Base-by-base conservation (phyloP, 2,113 vertebrate genomes). In the Ciconia boyciana region DNA sequence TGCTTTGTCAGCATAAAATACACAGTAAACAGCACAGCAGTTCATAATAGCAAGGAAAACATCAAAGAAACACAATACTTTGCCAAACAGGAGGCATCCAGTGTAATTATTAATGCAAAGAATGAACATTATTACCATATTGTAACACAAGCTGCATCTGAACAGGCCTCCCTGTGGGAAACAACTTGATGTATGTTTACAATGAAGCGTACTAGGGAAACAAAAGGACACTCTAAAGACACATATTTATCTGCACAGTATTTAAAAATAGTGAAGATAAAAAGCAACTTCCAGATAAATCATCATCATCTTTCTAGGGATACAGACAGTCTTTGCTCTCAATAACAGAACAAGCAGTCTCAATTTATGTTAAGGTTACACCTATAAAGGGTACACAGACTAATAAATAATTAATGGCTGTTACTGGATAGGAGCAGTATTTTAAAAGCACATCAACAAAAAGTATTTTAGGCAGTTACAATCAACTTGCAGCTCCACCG, bases 111-210 rank as follows among this genome's bases (percentile, higher is more conserved):
- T 88, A 85, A 95, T 93, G 85, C 52, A 83, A 94, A 83, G 49
- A 94, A 86, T 80, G 68, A 95, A 89, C 13, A 44, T 83, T 69
- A 87, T 93, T 68, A 94, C 69, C 68, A 81, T 87, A 92, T 91
- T 17, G n/a, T 60, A 87, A 83, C 76, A 88, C 44, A 32, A 74
- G 77, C 46, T 69, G 41, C 52, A 74, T 54, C 34, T 52, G 66
- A 93, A 51, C 51, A 74, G 64, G 22, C 22, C 32, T 12, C 81
- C 61, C 79, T 15, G 71, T 75, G 95, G 90, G 72, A 71, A 95
- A 57, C 48, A 83, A 64, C 22, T 64, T 48, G 57, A 71, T 62
- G 17, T 49, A 55, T 78, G 89, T 89, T 94, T 92, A 83, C 93
- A 92, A 25, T n/a, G 71, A 83, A 60, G 81, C 3, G 0, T 55